A percentile compares a stretch with the other conserved stretches of the same genome.
Evolutionary conservation across 2,888 invertebrate species (phyloP).

Genomic region (Machimus atricapillus): DNA sequence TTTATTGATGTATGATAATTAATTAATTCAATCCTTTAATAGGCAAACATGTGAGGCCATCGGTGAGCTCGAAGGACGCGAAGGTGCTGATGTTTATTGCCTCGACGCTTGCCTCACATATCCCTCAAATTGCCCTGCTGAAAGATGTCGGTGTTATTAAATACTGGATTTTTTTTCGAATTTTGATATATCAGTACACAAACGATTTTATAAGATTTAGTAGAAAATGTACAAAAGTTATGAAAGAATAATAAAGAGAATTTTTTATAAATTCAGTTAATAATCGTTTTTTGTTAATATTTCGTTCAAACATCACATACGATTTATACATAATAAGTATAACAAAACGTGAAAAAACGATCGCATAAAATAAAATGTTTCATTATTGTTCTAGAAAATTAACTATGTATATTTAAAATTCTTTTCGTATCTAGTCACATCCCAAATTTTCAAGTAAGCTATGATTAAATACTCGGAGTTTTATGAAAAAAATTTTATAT

Average conservation of each 20-base stretch:
- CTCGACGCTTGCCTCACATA: slow-evolving; percentile 86
- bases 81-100: slow-evolving; percentile 84
- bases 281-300: neutral
- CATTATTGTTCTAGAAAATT: no score
- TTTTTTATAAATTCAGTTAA: neutral
- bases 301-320: neutral
- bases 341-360: no score
- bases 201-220: neutral
- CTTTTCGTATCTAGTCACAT: neutral
- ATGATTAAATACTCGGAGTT: neutral
- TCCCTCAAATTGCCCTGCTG: slow-evolving; percentile 73
- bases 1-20: neutral
- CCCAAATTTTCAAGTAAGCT: neutral
- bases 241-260: neutral
- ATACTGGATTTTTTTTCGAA: neutral
- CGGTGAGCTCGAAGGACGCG: slow-evolving; percentile 74
- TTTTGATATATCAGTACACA: neutral
- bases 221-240: slow-evolving; percentile 19
- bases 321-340: no score
- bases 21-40: slow-evolving; percentile 50
- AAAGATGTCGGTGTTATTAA: slow-evolving; percentile 77
- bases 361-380: no score
- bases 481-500: neutral
- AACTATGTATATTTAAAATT: neutral
- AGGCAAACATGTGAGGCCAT: slow-evolving; percentile 84